Evolutionary conservation across 2,888 invertebrate genomes (phyloP), one percentile per base, ranked within the genome.

Genomic region (Xestoiulus laeticollis): DNA sequence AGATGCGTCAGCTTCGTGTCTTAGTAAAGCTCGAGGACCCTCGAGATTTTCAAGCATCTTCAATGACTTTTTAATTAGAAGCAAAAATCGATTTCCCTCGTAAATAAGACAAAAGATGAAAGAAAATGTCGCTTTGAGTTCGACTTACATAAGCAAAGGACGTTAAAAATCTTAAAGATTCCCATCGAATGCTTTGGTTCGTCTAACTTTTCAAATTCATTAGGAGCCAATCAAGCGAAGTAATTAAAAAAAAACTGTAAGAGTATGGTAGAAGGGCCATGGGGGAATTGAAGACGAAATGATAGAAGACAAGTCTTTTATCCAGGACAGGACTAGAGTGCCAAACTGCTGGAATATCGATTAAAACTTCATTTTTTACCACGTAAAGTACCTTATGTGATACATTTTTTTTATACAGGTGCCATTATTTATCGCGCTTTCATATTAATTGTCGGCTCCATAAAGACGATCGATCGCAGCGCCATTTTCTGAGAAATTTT

Each of bases 381-480:
- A 26, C 26, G 26, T 22, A 30, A 22, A 26, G 78, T 26, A 78
- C 78, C 78, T 78, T 1, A 30, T 26, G 30, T 78, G 78, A 78
- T 78, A 78, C 38, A 38, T 38, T 12, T 78, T 78, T 78, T 78
- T 78, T 14, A 78, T 78, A 12, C 78, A 78, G 78, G 78, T 78
- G 78, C 78, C 78, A 78, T 78, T 78, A 78, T 78, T 78, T 78
- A 78, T 78, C 30, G 78, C 10, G 78, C 78, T 78, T 78, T 78
- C 78, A 78, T 78, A 78, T 78, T 78, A 78, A 78, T 78, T 78
- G 78, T 78, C 78, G 78, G 78, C 78, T 78, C 78, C 78, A 78
- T 78, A 78, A 78, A 78, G 78, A 30, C 78, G 78, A 78, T 78
- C 78, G 78, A 78, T 78, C 22, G 78, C 78, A 78, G 12, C 78